Evolutionary conservation across 2,113 vertebrate species (phyloP), one percentile per base, ranked within the genome.

Genomic region (Leptobrachium ailaonicum): DNA sequence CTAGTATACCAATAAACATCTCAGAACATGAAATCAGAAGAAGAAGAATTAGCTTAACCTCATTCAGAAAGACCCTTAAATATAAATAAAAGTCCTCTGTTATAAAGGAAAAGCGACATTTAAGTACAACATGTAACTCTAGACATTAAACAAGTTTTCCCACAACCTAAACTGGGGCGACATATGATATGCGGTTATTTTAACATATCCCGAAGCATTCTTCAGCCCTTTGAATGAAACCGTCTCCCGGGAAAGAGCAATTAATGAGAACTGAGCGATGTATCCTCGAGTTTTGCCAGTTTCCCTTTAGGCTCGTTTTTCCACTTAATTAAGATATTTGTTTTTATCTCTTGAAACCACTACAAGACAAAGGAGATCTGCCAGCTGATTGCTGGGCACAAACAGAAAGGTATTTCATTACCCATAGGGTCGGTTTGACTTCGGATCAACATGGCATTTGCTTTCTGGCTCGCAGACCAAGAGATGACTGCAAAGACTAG

Each of bases 271-370:
- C 6, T 54, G 40, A 82, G 50, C 6, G 60, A 77, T 75, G 20
- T 76, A 73, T 3, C 50, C 64, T 73, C 2, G 71, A 85, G 60
- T 66, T 45, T 86, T 76, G 68, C 58, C 9, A 85, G 82, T 62
- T 72, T 53, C 71, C 73, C 41, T 66, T 45, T 0, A 2, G 78
- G 76, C 82, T 76, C 82, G 53, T 4, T 72, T 42, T 41, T 83
- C 85, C 45, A 77, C 42, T 77, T 81, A 80, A 85, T 82, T 79
- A 68, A 69, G 73, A 80, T 74, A 74, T 83, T 85, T 78, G 42
- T 83, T 82, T 83, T 82, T 76, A 70, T 76, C 68, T 86, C 62
- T 66, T 73, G 67, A 76, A 86, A 70, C 42, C 74, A 72, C 32
- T 64, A 76, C 40, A 32, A 11, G 53, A 32, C 43, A 80, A 54